Conservation (phyloP, 2,113 vertebrate genomes). For the Numida meleagris region DNA sequence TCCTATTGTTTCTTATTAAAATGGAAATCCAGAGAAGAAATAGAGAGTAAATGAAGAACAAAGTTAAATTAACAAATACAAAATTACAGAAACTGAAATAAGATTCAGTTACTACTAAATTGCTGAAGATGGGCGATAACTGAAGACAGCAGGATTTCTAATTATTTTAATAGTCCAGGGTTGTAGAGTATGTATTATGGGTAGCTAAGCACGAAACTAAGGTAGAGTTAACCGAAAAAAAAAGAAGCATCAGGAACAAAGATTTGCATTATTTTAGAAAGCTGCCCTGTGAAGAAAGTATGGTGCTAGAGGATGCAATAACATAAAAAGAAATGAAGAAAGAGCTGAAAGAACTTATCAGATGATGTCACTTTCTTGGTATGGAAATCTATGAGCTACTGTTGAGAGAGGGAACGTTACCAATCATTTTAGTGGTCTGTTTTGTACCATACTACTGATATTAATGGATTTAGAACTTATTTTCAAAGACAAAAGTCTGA, state of each 20-base stretch:
- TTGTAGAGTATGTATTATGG: not conserved
- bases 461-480: slow-evolving; percentile 26
- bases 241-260: not conserved
- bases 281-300: not conserved
- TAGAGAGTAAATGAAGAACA: not conserved
- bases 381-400: not conserved
- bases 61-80: not conserved
- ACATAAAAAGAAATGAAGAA: not conserved
- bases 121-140: not conserved
- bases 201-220: not conserved
- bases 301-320: not conserved
- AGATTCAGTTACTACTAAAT: not conserved
- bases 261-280: not conserved
- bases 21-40: not conserved
- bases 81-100: not conserved
- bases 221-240: not conserved
- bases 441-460: slow-evolving; percentile 11
- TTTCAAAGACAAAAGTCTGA: slow-evolving; percentile 38
- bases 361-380: not conserved
- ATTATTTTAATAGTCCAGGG: not conserved
- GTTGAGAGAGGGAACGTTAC: not conserved
- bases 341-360: not conserved
- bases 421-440: slow-evolving; percentile 36
- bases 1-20: not conserved
- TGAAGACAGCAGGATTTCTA: not conserved